phyloP scores from a whole-genome alignment of 2,113 vertebrate species.

The Zingel zingel region DNA sequence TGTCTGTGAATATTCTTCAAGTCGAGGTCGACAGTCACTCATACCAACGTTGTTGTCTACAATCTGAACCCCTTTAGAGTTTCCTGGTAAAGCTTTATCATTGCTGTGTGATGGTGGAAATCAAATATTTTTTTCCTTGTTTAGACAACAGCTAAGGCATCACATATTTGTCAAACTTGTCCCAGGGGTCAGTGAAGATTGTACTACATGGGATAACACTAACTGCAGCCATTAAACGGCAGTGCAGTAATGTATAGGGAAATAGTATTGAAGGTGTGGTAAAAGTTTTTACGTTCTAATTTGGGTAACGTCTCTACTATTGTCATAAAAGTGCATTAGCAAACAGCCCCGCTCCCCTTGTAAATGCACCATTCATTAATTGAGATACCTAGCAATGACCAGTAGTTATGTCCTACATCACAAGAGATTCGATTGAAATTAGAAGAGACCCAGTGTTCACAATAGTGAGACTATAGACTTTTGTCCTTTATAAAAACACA shows the following conservation, averaged over 20 bases:
- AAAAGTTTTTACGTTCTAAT: conserved; percentile 55
- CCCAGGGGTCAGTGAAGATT: conserved; percentile 26
- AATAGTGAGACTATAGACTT: conserved; percentile 42
- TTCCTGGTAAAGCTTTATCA: conserved; percentile 58
- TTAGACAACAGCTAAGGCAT: conserved; percentile 33
- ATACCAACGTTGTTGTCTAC: conserved; percentile 41
- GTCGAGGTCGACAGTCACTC: conserved; percentile 26
- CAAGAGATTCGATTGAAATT: conserved; percentile 48
- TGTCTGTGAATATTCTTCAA: conserved; percentile 65
- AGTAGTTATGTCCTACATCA: conserved; percentile 54
- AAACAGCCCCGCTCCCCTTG: conserved; percentile 63
- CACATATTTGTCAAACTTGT: conserved; percentile 40
- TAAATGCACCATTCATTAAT: conserved; percentile 76
- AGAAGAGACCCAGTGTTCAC: conserved; percentile 53
- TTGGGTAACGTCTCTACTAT: conserved; percentile 43
- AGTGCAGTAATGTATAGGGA: conserved; percentile 11
- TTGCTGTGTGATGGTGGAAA: conserved; percentile 52
- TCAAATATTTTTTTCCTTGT: conserved; percentile 28
- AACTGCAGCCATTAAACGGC: conserved; percentile 39
- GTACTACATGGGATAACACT: conserved; percentile 20
- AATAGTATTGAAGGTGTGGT: conserved; percentile 38
- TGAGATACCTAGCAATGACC: conserved; percentile 61
- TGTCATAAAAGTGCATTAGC: conserved; percentile 64
- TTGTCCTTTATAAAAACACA: conserved; percentile 42
- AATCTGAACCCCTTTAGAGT: conserved; percentile 58